These are phyloP conservation scores for Hycleus phaleratus DNA, from an alignment of 1,140 invertebrate genomes.

Conservation along the genomic window DNA sequence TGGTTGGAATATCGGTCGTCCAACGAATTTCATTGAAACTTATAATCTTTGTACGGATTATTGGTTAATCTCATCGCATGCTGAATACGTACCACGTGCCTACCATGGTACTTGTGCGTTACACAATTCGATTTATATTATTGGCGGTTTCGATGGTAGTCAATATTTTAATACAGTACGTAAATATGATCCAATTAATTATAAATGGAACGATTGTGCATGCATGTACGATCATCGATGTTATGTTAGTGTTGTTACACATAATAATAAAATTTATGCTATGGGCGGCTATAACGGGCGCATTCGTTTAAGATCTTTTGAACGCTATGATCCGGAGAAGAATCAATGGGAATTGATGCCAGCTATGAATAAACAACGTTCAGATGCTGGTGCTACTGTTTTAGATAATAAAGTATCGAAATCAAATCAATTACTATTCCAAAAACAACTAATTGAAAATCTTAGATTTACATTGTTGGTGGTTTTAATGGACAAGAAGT, in stretches of 20 bases:
- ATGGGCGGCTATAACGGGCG: conserved; percentile 84
- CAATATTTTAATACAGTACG: conserved; percentile 64
- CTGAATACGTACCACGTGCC: conserved; percentile 56
- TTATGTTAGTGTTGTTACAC: conserved; percentile 67
- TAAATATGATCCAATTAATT: conserved; percentile 55
- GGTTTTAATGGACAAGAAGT: conserved; percentile 68
- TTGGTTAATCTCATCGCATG: conserved; percentile 55
- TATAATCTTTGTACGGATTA: conserved; percentile 62
- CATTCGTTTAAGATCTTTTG: conserved; percentile 64
- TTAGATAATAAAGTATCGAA: conserved; percentile 45
- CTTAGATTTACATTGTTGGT: conserved; percentile 60
- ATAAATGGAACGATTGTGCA: conserved; percentile 57
- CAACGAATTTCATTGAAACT: conserved; percentile 70
- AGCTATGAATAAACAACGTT: conserved; percentile 70
- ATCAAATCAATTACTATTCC: not conserved
- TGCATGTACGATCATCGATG: conserved; percentile 68
- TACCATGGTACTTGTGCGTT: conserved; percentile 67
- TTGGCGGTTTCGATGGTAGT: conserved; percentile 65
- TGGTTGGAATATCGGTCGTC: conserved; percentile 72
- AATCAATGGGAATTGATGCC: conserved; percentile 79
- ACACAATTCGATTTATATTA: conserved; percentile 63
- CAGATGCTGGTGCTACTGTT: conserved; percentile 66
- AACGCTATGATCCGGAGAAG: conserved; percentile 60
- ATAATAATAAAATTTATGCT: conserved; percentile 69
- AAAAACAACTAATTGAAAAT: not conserved